Evolutionary conservation across 2,888 invertebrate genomes (phyloP).

Genomic region (Toxonevra muliebris): DNA sequence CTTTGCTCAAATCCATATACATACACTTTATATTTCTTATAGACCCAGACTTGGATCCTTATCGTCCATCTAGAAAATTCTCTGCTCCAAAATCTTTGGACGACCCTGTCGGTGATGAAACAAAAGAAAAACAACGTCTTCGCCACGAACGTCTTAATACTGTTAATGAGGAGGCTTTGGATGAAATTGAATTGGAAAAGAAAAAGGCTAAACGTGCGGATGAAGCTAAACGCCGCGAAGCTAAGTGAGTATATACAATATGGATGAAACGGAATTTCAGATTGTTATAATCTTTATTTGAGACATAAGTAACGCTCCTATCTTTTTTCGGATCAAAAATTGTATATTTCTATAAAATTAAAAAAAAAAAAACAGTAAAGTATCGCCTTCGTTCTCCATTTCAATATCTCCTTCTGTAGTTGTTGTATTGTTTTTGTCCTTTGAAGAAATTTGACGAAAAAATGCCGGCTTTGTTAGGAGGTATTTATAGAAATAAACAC

Average conservation of each 20-base stretch:
- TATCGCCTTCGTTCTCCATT: too few species aligned
- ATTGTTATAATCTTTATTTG: too few species aligned
- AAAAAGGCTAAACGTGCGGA: conserved; percentile 68
- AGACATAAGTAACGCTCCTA: too few species aligned
- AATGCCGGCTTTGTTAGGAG: too few species aligned
- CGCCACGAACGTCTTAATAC: conserved; percentile 71
- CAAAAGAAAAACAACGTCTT: conserved; percentile 72
- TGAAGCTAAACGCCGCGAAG: conserved; percentile 67
- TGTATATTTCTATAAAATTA: too few species aligned
- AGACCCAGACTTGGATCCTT: conserved; percentile 73
- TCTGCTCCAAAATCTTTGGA: conserved; percentile 70
- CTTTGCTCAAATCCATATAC: neutral
- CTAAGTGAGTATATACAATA: conserved; percentile 49
- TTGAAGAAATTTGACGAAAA: too few species aligned
- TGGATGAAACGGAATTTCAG: too few species aligned
- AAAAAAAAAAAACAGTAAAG: too few species aligned
- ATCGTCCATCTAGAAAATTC: conserved; percentile 76
- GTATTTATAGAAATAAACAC: too few species aligned
- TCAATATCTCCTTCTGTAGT: too few species aligned
- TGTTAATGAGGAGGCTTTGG: conserved; percentile 62
- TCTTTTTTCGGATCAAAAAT: too few species aligned
- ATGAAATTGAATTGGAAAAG: conserved; percentile 64
- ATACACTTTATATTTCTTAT: conserved; percentile 35
- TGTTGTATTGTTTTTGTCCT: too few species aligned
- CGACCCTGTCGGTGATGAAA: conserved; percentile 68